A percentile compares a stretch with the other conserved stretches of the same genome.
Evolutionary conservation across 2,113 vertebrate genomes (phyloP).

Genomic region (Crotalus viridis): DNA sequence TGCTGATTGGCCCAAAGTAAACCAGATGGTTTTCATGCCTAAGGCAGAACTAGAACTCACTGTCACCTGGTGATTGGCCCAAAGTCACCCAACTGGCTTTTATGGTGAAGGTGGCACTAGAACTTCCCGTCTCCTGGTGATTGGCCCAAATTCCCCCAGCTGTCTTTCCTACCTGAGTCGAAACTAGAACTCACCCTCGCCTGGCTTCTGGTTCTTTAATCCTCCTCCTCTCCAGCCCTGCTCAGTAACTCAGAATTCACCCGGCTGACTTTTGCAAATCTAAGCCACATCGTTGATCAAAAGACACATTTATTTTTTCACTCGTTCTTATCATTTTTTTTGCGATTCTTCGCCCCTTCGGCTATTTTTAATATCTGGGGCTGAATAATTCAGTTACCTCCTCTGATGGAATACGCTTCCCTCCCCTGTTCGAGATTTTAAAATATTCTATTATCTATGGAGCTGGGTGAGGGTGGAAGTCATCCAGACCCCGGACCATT

Average conservation of each 20-base stretch:
- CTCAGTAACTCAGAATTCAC: not conserved
- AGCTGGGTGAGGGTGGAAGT: constrained; percentile 52
- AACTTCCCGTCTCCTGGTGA: too few species aligned
- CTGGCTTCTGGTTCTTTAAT: not conserved
- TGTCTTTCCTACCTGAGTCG: not conserved
- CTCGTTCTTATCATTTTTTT: constrained; percentile 41
- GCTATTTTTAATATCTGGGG: constrained; percentile 57
- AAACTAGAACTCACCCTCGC: not conserved
- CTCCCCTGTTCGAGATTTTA: constrained; percentile 71
- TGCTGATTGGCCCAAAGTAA: too few species aligned
- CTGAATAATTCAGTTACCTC: constrained; percentile 75
- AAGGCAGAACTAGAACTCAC: not conserved
- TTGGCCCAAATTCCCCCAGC: too few species aligned
- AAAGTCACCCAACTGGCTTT: too few species aligned
- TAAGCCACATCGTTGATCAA: not conserved
- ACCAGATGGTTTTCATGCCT: not conserved
- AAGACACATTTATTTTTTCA: not conserved
- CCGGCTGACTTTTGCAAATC: not conserved
- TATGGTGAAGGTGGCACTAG: too few species aligned
- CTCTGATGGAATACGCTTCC: constrained; percentile 66
- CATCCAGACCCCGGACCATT: constrained; percentile 67
- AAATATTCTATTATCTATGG: constrained; percentile 72
- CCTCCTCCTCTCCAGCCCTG: not conserved
- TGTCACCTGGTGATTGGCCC: too few species aligned
- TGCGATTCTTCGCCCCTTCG: constrained; percentile 52